Evolutionary conservation across 2,888 invertebrate species (phyloP).

Genomic region (Chromoteleia sp.): DNA sequence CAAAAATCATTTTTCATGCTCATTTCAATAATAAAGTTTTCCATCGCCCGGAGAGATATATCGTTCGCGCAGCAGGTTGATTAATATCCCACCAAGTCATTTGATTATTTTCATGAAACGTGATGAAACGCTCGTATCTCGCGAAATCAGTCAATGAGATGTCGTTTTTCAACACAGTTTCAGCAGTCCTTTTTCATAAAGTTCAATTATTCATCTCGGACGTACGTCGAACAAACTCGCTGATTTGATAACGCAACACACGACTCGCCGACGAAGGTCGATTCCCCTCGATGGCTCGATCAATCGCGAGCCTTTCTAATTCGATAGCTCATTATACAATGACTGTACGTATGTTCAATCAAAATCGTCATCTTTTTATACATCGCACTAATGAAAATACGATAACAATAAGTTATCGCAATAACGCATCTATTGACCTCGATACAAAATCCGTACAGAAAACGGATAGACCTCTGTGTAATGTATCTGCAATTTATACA

Average conservation of each 20-base stretch:
- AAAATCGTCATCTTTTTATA: conserved; percentile 41
- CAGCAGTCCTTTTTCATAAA: conserved; percentile 26
- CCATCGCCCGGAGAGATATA: conserved; percentile 21
- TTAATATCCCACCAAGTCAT: conserved; percentile 42
- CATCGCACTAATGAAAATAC: conserved; percentile 5
- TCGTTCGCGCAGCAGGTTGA: conserved; percentile 32
- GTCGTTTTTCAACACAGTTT: conserved; percentile 23
- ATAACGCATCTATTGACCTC: too few relatives aligned
- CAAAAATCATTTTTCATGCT: conserved; percentile 28
- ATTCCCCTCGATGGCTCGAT: conserved; percentile 28
- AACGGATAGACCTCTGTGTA: too few relatives aligned
- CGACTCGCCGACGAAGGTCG: conserved; percentile 14
- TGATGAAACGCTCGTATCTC: conserved; percentile 41
- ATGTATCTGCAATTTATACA: too few relatives aligned
- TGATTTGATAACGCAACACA: conserved; percentile 40
- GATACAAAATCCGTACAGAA: too few relatives aligned
- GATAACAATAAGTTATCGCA: background rate
- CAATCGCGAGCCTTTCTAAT: conserved; percentile 49
- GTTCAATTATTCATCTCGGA: conserved; percentile 39
- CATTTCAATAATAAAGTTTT: conserved; percentile 34
- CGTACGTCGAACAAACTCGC: conserved; percentile 14
- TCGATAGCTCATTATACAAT: conserved; percentile 46
- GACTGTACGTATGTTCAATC: conserved; percentile 19
- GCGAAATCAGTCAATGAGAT: conserved; percentile 32
- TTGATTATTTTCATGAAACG: conserved; percentile 57